A percentile compares a stretch with the other conserved stretches of the same genome.
phyloP scores from a whole-genome alignment of 1,140 invertebrate species.

The Tetramorium alpestre region DNA sequence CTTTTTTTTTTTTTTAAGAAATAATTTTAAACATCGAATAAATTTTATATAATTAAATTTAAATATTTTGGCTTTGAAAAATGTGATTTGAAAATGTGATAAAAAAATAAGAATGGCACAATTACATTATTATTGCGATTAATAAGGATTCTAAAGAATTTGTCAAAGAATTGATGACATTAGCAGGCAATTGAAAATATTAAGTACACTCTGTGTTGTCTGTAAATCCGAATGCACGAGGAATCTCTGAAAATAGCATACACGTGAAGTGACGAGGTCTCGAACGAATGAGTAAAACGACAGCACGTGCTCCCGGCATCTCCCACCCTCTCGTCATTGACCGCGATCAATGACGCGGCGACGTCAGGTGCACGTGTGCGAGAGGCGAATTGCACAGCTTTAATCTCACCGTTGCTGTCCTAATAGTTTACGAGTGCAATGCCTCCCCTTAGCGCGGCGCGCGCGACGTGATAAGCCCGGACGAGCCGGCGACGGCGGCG shows the following conservation, averaged over 20 bases:
- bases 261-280: constrained; percentile 11
- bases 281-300: constrained; percentile 14
- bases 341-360: constrained; percentile 45
- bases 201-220: not conserved
- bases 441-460: constrained; percentile 7
- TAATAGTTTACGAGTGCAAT: constrained; percentile 46
- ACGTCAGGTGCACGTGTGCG: constrained; percentile 53
- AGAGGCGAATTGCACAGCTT: constrained; percentile 33
- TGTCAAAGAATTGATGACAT: not conserved
- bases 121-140: too few relatives aligned
- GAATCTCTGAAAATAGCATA: not conserved
- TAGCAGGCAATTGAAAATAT: not conserved
- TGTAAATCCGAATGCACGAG: not conserved
- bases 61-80: too few relatives aligned
- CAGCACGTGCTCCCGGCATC: constrained; percentile 7
- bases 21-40: too few relatives aligned
- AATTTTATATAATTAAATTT: too few relatives aligned
- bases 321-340: constrained; percentile 37
- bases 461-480: constrained; percentile 31
- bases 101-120: too few relatives aligned
- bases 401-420: constrained; percentile 37
- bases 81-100: too few relatives aligned
- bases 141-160: not conserved
- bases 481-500: too few relatives aligned
- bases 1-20: too few relatives aligned